Evolutionary conservation across 1,140 invertebrate species (phyloP), one percentile per base, ranked within the genome.

Genomic region (Maniola jurtina): DNA sequence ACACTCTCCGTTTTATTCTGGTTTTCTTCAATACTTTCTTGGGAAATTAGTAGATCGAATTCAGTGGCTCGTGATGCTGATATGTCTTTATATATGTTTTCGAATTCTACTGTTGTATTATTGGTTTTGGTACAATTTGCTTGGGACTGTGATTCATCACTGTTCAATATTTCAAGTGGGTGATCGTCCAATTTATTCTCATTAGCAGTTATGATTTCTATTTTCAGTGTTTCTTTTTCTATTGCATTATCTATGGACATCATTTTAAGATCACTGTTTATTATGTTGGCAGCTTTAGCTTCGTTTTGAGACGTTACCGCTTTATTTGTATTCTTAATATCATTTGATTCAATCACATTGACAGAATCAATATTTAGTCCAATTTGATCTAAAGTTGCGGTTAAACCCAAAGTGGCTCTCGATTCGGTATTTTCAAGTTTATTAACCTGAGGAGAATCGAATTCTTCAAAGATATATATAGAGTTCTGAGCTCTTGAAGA

Each of bases 1-100:
- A 11, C 35, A 33, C 52, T 5, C 8, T 76, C 66, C 13, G 11
- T 50, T 35, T 52, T 5, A 9, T 57, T 55, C 38, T 55, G 61
- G 40, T 47, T 60, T 61, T 67, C 54, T 4, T 67, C 42, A 10
- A 55, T 50, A 56, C 56, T n/a, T 58, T 77, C 70, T 61, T 82
- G 72, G 5, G 80, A 64, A 6, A 86, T 50, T 5, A 88, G 63
- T 45, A 81, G 38, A 13, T 90, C 84, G 36, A 90, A 90, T 64
- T 90, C 84, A 1, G 86, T 86, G 6, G 75, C 74, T 56, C 84
- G 76, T 0, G 80, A 68, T 7, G 61, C 34, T 56, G 81, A 70
- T 35, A 86, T 70, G 58, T 88, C 72, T 73, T 88, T 88, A 54
- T 80, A 88, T 33, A 88, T 80, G 35, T 82, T 83, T 61, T 90